Base-by-base conservation (phyloP, 2,888 invertebrate genomes). In the Schizaphis graminum region DNA sequence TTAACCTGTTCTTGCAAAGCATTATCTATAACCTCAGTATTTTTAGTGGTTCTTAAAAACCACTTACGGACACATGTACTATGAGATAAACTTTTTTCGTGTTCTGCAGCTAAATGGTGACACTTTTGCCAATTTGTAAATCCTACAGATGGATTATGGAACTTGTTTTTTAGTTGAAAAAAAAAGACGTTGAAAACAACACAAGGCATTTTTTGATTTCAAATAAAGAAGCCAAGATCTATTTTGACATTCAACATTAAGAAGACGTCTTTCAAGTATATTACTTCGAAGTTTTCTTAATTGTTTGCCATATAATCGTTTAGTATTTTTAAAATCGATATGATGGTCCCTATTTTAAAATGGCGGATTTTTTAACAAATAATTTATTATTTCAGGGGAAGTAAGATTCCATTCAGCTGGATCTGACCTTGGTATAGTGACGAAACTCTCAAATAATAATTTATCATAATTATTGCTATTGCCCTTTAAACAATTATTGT, bases 391-490 rank as follows among this genome's bases (percentile, higher is more conserved):
- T n/a, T n/a, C n/a, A n/a, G n/a, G n/a, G n/a, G n/a, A n/a, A n/a
- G n/a, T n/a, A n/a, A n/a, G n/a, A 35, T 88, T 88, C 88, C 88
- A 88, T 88, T 88, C 53, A 53, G 56, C 88, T 88, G 88, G 53
- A 88, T 88, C 88, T 88, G 47, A 49, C 8, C 49, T 49, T 10
- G 49, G 85, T 85, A 85, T 85, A 85, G 85, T 85, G 85, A 85
- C 88, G 28, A 56, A 88, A 35, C 21, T 88, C 56, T 88, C 88
- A 57, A 57, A 57, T 53, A 88, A 88, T 88, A 53, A 88, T 35
- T 88, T 88, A 88, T 53, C 88, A 88, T 88, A 56, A 35, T 88
- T 88, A 88, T 88, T 88, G 88, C 88, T 88, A 88, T 88, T 53
- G 87, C 16, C 53, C 28, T 53, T 88, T 53, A 88, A 88, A 53